A percentile compares a stretch with the other conserved stretches of the same genome.
Evolutionary conservation across 2,888 invertebrate species (phyloP).

Genomic region (Gibbula magus): DNA sequence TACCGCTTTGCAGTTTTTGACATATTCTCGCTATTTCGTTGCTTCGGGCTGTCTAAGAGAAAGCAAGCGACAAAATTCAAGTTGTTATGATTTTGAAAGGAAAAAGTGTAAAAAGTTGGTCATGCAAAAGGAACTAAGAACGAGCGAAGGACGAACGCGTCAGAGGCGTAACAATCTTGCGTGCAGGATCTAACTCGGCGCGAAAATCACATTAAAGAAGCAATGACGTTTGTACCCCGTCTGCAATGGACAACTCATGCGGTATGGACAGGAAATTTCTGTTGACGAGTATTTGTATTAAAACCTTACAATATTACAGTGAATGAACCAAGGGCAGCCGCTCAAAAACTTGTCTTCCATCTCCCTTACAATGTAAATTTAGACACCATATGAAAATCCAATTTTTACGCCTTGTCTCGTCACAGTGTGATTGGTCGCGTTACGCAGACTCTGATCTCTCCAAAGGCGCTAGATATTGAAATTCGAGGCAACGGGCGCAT

Average conservation of each 20-base stretch:
- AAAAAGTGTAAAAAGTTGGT: background rate
- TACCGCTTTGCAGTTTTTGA: constrained; percentile 15
- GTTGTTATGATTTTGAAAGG: constrained; percentile 21
- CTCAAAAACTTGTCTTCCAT: constrained; percentile 14
- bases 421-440: background rate
- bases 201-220: constrained; percentile 13
- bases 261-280: constrained; percentile 13
- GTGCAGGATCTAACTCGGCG: background rate
- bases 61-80: constrained; percentile 18
- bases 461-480: constrained; percentile 14
- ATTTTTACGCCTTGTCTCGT: constrained; percentile 30
- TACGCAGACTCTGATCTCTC: background rate
- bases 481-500: background rate
- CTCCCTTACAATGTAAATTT: constrained; percentile 40
- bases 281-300: constrained; percentile 20
- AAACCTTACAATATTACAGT: constrained; percentile 21
- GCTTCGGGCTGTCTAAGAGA: constrained; percentile 7
- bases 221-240: constrained; percentile 7
- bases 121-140: background rate
- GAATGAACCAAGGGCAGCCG: background rate
- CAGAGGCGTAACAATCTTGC: constrained; percentile 1
- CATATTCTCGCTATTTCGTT: constrained; percentile 12
- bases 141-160: background rate
- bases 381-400: constrained; percentile 43
- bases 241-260: background rate